phyloP scores from a whole-genome alignment of 2,797 vertebrate species.

The Sebastes dallii region DNA sequence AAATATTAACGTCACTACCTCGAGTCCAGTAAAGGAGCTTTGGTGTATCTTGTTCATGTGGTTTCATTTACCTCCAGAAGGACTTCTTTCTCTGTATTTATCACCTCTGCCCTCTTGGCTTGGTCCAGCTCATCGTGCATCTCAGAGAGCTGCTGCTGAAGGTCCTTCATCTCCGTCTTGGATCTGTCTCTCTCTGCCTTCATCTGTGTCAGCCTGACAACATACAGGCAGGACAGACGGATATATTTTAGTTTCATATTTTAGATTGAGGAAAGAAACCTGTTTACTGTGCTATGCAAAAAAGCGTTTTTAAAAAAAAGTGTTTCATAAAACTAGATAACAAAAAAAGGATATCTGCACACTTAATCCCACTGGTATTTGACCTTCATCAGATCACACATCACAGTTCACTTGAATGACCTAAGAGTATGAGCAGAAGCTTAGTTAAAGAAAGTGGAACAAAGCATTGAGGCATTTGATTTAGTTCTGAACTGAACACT shows the following conservation, averaged over 20 bases:
- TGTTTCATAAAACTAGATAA: conserved; percentile 3
- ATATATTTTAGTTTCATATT: not conserved
- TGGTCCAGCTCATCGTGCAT: conserved; percentile 96
- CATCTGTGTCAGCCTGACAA: conserved; percentile 87
- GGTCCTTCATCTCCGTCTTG: conserved; percentile 91
- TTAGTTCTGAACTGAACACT: not conserved
- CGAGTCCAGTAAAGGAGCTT: not conserved
- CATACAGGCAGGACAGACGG: not conserved
- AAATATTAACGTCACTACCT: not conserved
- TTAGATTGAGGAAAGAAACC: not conserved
- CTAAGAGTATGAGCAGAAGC: conserved; percentile 12
- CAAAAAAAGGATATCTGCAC: not conserved
- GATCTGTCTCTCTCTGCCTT: conserved; percentile 90
- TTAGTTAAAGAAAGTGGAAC: not conserved
- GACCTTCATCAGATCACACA: conserved; percentile 23
- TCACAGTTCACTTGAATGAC: conserved; percentile 40
- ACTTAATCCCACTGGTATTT: conserved; percentile 34
- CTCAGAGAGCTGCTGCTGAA: conserved; percentile 96
- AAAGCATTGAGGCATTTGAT: not conserved
- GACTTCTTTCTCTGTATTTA: conserved; percentile 85
- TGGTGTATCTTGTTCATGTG: not conserved
- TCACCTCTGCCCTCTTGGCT: conserved; percentile 80
- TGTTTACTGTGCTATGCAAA: not conserved
- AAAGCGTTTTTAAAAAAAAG: not conserved
- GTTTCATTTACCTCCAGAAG: conserved; percentile 87